Base-by-base conservation (phyloP, 2,888 invertebrate genomes). In the Lordiphosa andalusiaca region DNA sequence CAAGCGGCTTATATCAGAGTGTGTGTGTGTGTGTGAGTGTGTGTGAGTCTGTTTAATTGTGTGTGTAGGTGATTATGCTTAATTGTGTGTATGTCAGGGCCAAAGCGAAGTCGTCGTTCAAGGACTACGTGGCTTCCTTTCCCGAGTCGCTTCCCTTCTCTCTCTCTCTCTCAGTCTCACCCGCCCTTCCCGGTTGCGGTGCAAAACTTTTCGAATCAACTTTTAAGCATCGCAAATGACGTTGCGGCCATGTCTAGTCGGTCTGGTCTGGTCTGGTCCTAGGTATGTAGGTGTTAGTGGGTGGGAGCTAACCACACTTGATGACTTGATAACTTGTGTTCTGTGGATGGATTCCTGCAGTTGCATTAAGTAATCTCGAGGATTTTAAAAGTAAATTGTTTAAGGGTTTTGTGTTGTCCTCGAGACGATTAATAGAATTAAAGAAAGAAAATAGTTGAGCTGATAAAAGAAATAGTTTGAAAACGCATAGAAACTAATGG, bases 191-290 rank as follows among this genome's bases (percentile, higher is more conserved):
- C 36, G 39, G 48, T 48, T 82, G 80, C 53, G 80, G 80, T 76
- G 64, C 49, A 64, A 67, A 81, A 81, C 74, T 81, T 81, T 85
- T 83, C 74, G 74, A 73, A 85, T 81, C 81, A 80, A 83, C 81
- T 83, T 78, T 78, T 81, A 81, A 81, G 80, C 77, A 69, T 73
- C 75, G 67, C 75, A 78, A 82, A 80, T 80, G 85, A 83, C 74
- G 83, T 67, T 75, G 75, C 50, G 84, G 80, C 80, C 67, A 72
- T 75, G 66, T 57, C 44, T 33, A 6, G 21, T 19, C 13, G n/a
- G 40, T 54, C 58, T 37, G 48, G 59, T 58, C 48, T 58, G 48
- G 40, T 33, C 36, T 41, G 35, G n/a, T 33, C n/a, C 36, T 64
- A 64, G 19, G 44, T 44, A 33, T 30, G 67, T 55, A 67, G 46